Base-by-base conservation (phyloP, 2,888 invertebrate genomes). In the Drosophila pullipes region DNA sequence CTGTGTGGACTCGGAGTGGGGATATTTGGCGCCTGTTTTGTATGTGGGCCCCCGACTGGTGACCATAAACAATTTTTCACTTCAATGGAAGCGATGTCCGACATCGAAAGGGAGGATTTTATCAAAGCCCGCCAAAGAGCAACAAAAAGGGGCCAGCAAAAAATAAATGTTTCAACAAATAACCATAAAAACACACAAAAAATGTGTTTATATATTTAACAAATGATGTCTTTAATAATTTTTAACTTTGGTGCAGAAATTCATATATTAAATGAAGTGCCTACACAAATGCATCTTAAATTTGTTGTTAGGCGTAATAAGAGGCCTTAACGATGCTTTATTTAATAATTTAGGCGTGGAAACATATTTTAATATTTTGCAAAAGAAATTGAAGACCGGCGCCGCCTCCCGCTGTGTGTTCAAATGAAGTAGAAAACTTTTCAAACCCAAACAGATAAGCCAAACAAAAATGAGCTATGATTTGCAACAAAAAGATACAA, bases 41-140 rank as follows among this genome's bases (percentile, higher is more conserved):
- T 60, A 61, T 49, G 64, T 33, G 22, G 47, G 53, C 52, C 31
- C 37, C 52, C 53, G 60, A 70, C 69, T 63, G 71, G 65, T 78
- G 82, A 72, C 90, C 87, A 90, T 86, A 83, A 86, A 89, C 87
- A 88, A 88, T 87, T 87, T 90, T 82, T 82, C 89, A 89, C 81
- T 82, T 82, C 75, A 89, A 77, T 78, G 44, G 68, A 64, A 50
- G 16, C 77, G 74, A 67, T 55, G 64, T 37, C 69, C 77, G 54
- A 74, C 89, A 88, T 61, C 76, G 62, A 85, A 83, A 65, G 71
- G 82, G 76, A 74, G 75, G 78, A 76, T 76, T 69, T 77, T 65
- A 69, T 68, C 69, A 74, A 69, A 68, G 57, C 50, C 33, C 35
- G 44, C 65, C 28, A 80, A 74, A 69, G 65, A 30, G 65, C 3